phyloP scores from a whole-genome alignment of 2,888 invertebrate genomes.

The Latheticus oryzae region DNA sequence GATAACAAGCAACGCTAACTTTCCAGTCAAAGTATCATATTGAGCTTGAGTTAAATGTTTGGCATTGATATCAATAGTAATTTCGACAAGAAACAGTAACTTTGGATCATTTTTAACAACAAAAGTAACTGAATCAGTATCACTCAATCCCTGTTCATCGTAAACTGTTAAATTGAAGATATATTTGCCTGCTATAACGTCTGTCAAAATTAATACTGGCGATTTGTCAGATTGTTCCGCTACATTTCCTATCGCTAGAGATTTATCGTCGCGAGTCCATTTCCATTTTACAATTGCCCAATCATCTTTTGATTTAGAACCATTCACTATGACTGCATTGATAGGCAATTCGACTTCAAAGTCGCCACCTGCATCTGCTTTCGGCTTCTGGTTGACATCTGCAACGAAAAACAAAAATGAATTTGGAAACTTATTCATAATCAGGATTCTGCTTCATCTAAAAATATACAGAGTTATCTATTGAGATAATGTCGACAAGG shows the following conservation, averaged over 20 bases:
- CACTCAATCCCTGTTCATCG: constrained; percentile 88
- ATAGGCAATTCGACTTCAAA: constrained; percentile 81
- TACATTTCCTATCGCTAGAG: constrained; percentile 86
- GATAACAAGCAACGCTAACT: constrained; percentile 81
- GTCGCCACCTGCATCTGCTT: constrained; percentile 90
- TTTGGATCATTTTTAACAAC: constrained; percentile 84
- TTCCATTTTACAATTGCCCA: constrained; percentile 85
- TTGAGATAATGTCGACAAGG: too few species aligned
- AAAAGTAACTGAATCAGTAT: constrained; percentile 85
- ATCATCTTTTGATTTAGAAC: constrained; percentile 87
- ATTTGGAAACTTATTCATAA: too few species aligned
- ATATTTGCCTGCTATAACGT: constrained; percentile 88
- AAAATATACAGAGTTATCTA: too few species aligned
- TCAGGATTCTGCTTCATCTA: too few species aligned
- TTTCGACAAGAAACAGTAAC: constrained; percentile 81
- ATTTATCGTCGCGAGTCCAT: constrained; percentile 82
- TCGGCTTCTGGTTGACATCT: constrained; percentile 91
- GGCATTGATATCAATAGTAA: constrained; percentile 83
- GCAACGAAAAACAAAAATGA: too few species aligned
- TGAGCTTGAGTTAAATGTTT: constrained; percentile 76
- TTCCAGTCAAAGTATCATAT: constrained; percentile 81
- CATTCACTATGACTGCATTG: constrained; percentile 83
- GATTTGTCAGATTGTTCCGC: constrained; percentile 78
- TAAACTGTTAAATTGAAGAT: constrained; percentile 89
- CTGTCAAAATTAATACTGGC: constrained; percentile 82